Base-by-base conservation (phyloP, 2,113 vertebrate species). In the Mus spicilegus region DNA sequence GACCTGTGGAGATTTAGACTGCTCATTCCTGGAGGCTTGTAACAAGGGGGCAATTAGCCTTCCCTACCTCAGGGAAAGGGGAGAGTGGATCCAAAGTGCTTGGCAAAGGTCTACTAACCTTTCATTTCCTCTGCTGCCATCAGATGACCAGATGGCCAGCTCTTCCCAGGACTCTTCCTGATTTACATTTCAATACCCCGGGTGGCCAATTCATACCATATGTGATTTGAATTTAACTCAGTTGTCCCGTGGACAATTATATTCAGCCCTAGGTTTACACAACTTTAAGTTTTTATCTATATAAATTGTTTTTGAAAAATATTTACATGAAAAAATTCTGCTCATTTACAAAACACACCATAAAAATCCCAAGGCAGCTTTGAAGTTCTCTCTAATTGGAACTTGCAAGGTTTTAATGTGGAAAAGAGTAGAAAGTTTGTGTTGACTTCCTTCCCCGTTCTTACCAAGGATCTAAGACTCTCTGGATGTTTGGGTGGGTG, bases 351-450 rank as follows among this genome's bases (percentile, higher is more conserved):
- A 93, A 93, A 51, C 58, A 65, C 3, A 63, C 36, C 14, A 65
- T 49, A 61, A 93, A 82, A 81, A 33, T 67, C 87, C 12, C 10
- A 39, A 24, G 16, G 22, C 58, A 24, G 17, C 28, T 69, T 82
- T 70, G 90, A 89, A 65, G 39, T 80, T 94, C 72, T 56, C 49
- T 87, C 63, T 89, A 67, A 94, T 42, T 86, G 70, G 24, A 4
- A 63, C 91, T 67, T 90, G 56, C 36, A 78, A 63, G 56, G 65
- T 65, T 96, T 82, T 88, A 69, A 42, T 39, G 4, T 28, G 82
- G 56, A 92, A 93, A 42, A 90, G 56, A 90, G 72, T 72, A 36
- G 88, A 81, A 92, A 89, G 75, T n/a, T 80, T 65, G 95, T 89
- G 22, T 9, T 36, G 6, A 14, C 17, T 93, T 94, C 87, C 36